These are phyloP conservation scores for Falco naumanni DNA, from an alignment of 2,797 vertebrate genomes.

Conservation along the genomic window DNA sequence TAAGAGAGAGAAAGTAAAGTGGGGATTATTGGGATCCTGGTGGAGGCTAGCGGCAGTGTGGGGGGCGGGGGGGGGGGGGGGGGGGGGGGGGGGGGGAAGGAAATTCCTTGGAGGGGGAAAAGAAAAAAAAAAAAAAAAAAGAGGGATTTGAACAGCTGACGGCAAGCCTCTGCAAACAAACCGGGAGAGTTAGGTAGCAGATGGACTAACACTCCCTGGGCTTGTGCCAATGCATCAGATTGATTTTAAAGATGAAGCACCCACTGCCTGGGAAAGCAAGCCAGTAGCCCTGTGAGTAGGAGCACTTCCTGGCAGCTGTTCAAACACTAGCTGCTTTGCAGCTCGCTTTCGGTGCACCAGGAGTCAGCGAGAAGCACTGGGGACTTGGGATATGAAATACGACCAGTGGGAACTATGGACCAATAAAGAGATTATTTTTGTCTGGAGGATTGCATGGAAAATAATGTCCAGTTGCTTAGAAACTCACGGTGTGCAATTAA, in stretches of 20 bases:
- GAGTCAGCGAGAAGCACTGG: neutral
- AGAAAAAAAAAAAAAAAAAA: neutral
- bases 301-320: slow-evolving; percentile 65
- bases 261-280: slow-evolving; percentile 67
- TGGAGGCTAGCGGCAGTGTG: neutral
- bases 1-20: slow-evolving; percentile 40
- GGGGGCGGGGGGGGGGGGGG: no score
- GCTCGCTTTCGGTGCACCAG: neutral
- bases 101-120: slow-evolving; percentile 10
- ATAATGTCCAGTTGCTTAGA: slow-evolving; percentile 6
- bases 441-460: neutral
- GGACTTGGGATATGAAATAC: slow-evolving; percentile 12
- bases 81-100: neutral
- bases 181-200: slow-evolving; percentile 31
- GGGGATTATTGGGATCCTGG: slow-evolving; percentile 30
- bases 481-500: neutral
- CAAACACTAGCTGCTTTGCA: slow-evolving; percentile 39
- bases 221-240: slow-evolving; percentile 59
- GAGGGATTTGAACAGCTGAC: slow-evolving; percentile 61
- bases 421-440: neutral
- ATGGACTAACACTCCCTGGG: slow-evolving; percentile 59
- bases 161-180: slow-evolving; percentile 59
- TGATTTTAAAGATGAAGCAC: slow-evolving; percentile 66
- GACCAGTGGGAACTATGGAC: neutral
- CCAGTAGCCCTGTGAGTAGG: slow-evolving; percentile 27